A percentile compares a stretch with the other conserved stretches of the same genome.
Evolutionary conservation across 2,888 invertebrate genomes (phyloP).

Genomic region (Drosophila aldrichi): DNA sequence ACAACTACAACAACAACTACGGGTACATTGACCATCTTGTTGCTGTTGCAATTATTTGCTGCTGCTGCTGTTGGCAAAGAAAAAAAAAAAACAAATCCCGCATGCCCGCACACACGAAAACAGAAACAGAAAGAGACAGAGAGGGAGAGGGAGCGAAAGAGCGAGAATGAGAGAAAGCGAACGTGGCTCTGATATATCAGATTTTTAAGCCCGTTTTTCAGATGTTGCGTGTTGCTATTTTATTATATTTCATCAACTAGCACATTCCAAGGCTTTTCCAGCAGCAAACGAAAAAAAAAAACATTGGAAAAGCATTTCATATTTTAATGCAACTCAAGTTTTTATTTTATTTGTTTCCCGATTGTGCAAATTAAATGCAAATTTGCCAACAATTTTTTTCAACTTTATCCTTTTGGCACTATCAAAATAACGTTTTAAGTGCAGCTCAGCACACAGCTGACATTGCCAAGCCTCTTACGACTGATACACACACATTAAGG

Average conservation of each 20-base stretch:
- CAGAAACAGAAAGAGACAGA: not conserved
- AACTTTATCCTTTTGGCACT: conserved; percentile 25
- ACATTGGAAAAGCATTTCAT: conserved; percentile 5
- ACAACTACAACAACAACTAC: conserved; percentile 27
- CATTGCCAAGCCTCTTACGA: conserved; percentile 52
- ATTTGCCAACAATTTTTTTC: conserved; percentile 24
- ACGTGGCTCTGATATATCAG: conserved; percentile 38
- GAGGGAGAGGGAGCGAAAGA: not conserved
- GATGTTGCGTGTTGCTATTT: conserved; percentile 40
- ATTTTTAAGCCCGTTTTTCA: conserved; percentile 75
- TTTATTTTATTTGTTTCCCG: conserved; percentile 33
- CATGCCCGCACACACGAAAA: not conserved
- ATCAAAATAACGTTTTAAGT: conserved; percentile 62
- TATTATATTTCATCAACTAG: conserved; percentile 69
- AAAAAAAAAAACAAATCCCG: not conserved
- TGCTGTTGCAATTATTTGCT: conserved; percentile 50
- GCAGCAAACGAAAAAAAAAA: not conserved
- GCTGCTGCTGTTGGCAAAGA: conserved; percentile 8
- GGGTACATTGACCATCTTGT: conserved; percentile 79
- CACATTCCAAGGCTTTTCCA: conserved; percentile 17
- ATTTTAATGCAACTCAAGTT: conserved; percentile 37
- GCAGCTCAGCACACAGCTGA: conserved; percentile 56
- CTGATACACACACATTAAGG: conserved; percentile 47
- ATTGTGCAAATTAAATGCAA: conserved; percentile 63
- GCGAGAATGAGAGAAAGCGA: not conserved